These are phyloP conservation scores for Therioaphis trifolii DNA, from an alignment of 2,888 invertebrate genomes.

Conservation along the genomic window DNA sequence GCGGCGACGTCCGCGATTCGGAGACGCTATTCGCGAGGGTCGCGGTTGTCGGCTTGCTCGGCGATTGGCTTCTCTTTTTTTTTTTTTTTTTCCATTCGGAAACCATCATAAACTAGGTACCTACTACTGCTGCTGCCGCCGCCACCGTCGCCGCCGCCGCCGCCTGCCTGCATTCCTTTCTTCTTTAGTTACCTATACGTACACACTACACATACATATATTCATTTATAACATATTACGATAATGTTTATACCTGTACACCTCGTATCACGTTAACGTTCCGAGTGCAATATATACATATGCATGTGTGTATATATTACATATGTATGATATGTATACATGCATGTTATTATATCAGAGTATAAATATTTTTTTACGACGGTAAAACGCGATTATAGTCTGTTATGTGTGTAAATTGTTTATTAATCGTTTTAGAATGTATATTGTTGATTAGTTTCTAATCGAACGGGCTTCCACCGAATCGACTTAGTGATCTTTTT, in stretches of 20 bases:
- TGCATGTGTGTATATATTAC: constrained; percentile 24
- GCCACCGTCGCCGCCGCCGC: neutral
- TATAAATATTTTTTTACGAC: constrained; percentile 47
- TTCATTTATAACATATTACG: constrained; percentile 48
- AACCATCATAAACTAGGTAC: constrained; percentile 50
- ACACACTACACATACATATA: constrained; percentile 45
- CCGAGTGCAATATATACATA: constrained; percentile 34
- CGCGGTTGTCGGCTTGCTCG: neutral
- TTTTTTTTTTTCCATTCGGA: constrained; percentile 39
- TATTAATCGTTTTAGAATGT: neutral
- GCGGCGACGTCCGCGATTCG: neutral
- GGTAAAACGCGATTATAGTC: constrained; percentile 43
- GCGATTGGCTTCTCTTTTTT: constrained; percentile 36
- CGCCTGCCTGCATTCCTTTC: constrained; percentile 50
- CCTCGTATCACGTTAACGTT: constrained; percentile 61
- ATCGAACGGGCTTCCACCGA: constrained; percentile 36
- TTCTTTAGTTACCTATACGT: constrained; percentile 51
- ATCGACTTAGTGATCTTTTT: neutral
- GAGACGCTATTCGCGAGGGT: constrained; percentile 34
- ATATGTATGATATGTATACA: constrained; percentile 29
- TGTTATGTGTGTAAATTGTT: constrained; percentile 16
- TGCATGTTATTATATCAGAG: constrained; percentile 26
- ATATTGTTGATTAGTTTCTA: constrained; percentile 25
- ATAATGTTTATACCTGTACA: constrained; percentile 61
- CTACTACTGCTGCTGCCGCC: constrained; percentile 11